These are phyloP conservation scores for Tyto alba DNA, from an alignment of 2,113 vertebrate genomes.

Conservation along the genomic window DNA sequence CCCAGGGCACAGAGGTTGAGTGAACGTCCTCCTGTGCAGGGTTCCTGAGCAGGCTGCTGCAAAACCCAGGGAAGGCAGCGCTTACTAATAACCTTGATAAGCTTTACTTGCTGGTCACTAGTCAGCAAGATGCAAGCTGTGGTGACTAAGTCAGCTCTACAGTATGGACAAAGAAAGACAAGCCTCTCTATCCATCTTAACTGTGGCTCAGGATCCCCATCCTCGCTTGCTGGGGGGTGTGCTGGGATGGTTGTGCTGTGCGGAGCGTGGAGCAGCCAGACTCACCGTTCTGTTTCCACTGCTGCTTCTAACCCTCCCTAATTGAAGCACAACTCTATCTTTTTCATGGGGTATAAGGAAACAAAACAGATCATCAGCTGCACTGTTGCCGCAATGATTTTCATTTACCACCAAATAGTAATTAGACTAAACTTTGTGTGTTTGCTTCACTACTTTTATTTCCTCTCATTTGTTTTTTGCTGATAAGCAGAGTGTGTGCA, in stretches of 20 bases:
- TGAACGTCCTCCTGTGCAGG: rapidly evolving
- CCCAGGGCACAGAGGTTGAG: rapidly evolving
- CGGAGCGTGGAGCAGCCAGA: rapidly evolving
- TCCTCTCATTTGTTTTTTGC: neutral
- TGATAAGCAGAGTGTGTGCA: neutral
- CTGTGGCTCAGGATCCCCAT: neutral
- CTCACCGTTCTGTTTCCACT: neutral
- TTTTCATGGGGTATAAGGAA: neutral
- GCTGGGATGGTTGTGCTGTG: neutral
- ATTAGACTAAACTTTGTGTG: neutral
- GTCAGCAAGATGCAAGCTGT: neutral
- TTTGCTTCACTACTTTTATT: neutral
- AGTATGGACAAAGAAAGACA: neutral
- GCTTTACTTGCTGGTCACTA: neutral
- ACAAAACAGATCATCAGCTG: neutral
- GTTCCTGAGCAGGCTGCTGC: neutral
- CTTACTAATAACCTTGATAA: neutral
- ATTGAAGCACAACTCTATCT: neutral
- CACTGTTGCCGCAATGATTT: neutral
- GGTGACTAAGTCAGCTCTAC: neutral
- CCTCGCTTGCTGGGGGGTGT: neutral
- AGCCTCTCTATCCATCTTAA: neutral
- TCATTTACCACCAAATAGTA: neutral
- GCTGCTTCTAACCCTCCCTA: neutral
- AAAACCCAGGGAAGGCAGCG: rapidly evolving